These are phyloP conservation scores for Nemotelus pantherinus DNA, from an alignment of 2,888 invertebrate genomes.

Conservation along the genomic window DNA sequence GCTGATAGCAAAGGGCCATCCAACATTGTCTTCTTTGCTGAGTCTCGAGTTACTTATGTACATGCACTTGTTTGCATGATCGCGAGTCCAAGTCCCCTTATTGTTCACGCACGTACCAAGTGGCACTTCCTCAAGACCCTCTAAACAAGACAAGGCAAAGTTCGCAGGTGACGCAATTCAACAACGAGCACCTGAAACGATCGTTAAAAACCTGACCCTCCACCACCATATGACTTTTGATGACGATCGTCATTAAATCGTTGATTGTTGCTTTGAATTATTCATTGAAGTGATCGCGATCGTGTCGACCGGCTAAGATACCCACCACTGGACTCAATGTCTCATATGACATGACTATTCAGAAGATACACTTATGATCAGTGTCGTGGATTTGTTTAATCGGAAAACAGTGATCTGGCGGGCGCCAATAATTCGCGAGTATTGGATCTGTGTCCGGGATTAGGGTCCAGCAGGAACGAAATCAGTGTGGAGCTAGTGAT, in stretches of 20 bases:
- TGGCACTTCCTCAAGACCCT: conserved; percentile 5
- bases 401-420: conserved; percentile 25
- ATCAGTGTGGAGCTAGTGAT: background rate
- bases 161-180: conserved; percentile 29
- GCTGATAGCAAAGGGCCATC: background rate
- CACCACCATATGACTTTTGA: conserved; percentile 5
- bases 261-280: conserved; percentile 29
- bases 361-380: conserved; percentile 20
- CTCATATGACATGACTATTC: background rate
- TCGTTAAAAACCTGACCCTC: conserved; percentile 3
- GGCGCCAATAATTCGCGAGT: conserved; percentile 30
- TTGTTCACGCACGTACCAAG: background rate
- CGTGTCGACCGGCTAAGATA: background rate
- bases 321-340: conserved; percentile 18
- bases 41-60: background rate
- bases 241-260: background rate
- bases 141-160: conserved; percentile 15
- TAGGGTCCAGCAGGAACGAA: conserved; percentile 25
- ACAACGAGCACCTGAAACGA: conserved; percentile 24
- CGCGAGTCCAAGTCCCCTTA: background rate
- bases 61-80: background rate
- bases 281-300: conserved; percentile 31
- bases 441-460: conserved; percentile 18
- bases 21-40: background rate
- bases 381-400: conserved; percentile 31